A percentile compares a stretch with the other conserved stretches of the same genome.
These are phyloP conservation scores for Cheilosia soror DNA, from an alignment of 2,888 invertebrate species.

Conservation along the genomic window DNA sequence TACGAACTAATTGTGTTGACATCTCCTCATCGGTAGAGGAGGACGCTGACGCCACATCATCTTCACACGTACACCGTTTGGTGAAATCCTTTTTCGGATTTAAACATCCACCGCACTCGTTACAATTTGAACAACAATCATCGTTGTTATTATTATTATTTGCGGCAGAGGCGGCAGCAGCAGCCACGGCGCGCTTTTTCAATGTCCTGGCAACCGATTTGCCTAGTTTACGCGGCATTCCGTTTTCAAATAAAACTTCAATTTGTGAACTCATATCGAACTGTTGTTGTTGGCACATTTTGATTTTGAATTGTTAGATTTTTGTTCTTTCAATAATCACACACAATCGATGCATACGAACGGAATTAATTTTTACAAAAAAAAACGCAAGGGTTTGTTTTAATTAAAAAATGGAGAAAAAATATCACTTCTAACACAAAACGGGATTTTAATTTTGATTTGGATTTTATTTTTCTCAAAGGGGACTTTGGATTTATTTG, in stretches of 20 bases:
- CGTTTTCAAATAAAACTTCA: constrained; percentile 81
- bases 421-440: constrained; percentile 2
- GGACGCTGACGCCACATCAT: neutral
- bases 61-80: constrained; percentile 47
- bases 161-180: constrained; percentile 67
- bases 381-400: neutral
- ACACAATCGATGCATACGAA: constrained; percentile 34
- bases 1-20: constrained; percentile 31
- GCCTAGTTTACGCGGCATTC: constrained; percentile 82
- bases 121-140: constrained; percentile 60
- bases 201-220: constrained; percentile 81
- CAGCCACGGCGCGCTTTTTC: constrained; percentile 78
- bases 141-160: constrained; percentile 21
- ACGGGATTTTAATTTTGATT: constrained; percentile 14
- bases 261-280: constrained; percentile 80
- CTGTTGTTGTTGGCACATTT: constrained; percentile 73
- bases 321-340: constrained; percentile 24
- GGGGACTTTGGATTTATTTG: constrained; percentile 35
- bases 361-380: constrained; percentile 12
- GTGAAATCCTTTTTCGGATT: constrained; percentile 48
- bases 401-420: neutral
- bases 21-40: constrained; percentile 35
- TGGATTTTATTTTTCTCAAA: neutral
- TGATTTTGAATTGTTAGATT: constrained; percentile 31
- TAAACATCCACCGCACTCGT: constrained; percentile 62